Evolutionary conservation across 2,888 invertebrate species (phyloP).

Genomic region (Lacanobia oleracea): DNA sequence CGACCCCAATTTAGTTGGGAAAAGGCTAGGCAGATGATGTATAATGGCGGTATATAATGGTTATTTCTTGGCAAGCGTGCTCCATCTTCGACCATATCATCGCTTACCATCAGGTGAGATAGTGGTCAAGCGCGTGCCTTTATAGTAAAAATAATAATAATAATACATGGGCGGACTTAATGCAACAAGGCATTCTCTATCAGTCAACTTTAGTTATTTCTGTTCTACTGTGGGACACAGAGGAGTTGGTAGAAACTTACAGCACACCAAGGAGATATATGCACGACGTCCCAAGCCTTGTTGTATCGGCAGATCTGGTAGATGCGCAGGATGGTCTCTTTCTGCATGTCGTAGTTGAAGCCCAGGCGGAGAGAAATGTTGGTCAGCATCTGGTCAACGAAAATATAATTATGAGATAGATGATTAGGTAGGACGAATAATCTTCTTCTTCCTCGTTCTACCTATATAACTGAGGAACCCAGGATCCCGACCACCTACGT

Average conservation of each 20-base stretch:
- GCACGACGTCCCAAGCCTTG: constrained; percentile 93
- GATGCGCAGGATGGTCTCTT: constrained; percentile 91
- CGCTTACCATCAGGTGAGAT: too few species aligned
- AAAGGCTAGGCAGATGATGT: too few species aligned
- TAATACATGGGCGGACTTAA: too few species aligned
- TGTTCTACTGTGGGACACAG: too few species aligned
- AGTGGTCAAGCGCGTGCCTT: too few species aligned
- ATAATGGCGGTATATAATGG: too few species aligned
- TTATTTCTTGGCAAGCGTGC: too few species aligned
- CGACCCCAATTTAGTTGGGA: too few species aligned
- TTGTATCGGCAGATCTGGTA: constrained; percentile 96
- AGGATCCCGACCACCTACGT: not conserved
- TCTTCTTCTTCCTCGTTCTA: not conserved
- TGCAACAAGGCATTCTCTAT: too few species aligned
- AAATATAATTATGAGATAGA: not conserved
- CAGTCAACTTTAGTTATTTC: too few species aligned
- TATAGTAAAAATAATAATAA: too few species aligned
- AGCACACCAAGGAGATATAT: constrained; percentile 94
- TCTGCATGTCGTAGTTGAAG: constrained; percentile 90
- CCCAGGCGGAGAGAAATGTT: constrained; percentile 92
- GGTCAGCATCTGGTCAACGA: constrained; percentile 79
- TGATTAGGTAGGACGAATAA: not conserved
- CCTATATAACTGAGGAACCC: not conserved
- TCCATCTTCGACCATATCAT: too few species aligned
- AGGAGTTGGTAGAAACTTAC: constrained; percentile 72